These are phyloP conservation scores for Drosophila cognata DNA, from an alignment of 2,888 invertebrate genomes.

Conservation along the genomic window DNA sequence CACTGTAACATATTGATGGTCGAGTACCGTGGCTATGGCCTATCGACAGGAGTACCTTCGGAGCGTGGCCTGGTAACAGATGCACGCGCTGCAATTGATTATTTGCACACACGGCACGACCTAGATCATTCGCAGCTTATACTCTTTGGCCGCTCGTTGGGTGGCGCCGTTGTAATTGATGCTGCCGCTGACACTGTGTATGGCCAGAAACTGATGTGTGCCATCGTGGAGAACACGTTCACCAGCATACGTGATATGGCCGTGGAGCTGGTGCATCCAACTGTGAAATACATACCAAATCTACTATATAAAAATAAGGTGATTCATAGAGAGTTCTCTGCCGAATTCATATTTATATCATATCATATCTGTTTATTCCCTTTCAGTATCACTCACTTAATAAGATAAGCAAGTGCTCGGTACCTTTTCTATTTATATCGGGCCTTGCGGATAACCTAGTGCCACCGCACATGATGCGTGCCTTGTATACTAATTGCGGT, in stretches of 20 bases:
- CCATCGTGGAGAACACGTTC: slow-evolving; percentile 97
- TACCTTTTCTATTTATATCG: slow-evolving; percentile 94
- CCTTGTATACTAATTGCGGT: slow-evolving; percentile 90
- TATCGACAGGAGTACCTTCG: slow-evolving; percentile 94
- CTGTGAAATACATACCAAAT: slow-evolving; percentile 92
- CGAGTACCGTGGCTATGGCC: slow-evolving; percentile 98
- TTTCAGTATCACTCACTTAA: slow-evolving; percentile 90
- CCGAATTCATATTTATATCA: background rate
- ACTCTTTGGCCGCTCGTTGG: slow-evolving; percentile 93
- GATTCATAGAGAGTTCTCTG: slow-evolving; percentile 1
- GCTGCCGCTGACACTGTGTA: slow-evolving; percentile 91
- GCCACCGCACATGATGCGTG: slow-evolving; percentile 95
- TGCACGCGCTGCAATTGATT: slow-evolving; percentile 94
- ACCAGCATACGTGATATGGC: slow-evolving; percentile 98
- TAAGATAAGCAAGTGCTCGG: slow-evolving; percentile 90
- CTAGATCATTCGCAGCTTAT: slow-evolving; percentile 94
- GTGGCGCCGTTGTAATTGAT: slow-evolving; percentile 97
- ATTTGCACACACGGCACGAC: slow-evolving; percentile 92
- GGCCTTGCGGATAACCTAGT: slow-evolving; percentile 94
- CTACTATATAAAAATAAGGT: slow-evolving; percentile 97
- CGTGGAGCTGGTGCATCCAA: slow-evolving; percentile 87
- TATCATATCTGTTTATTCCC: slow-evolving; percentile 19
- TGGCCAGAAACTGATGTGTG: slow-evolving; percentile 92
- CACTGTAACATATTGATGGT: slow-evolving; percentile 95
- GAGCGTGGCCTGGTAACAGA: slow-evolving; percentile 95